Evolutionary conservation across 2,888 invertebrate species (phyloP).

Genomic region (Stictocephala bisonia): DNA sequence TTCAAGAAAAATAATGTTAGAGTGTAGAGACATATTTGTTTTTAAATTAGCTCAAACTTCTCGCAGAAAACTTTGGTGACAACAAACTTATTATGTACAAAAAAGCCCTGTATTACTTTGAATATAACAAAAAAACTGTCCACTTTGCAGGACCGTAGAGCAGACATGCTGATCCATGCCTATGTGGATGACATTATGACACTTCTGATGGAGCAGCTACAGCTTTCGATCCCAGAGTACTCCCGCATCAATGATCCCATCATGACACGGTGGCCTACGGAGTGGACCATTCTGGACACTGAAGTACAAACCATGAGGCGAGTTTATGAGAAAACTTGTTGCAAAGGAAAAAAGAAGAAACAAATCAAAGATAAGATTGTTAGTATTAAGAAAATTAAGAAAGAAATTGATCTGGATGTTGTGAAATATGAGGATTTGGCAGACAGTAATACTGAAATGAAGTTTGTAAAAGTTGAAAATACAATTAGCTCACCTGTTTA

Average conservation of each 20-base stretch:
- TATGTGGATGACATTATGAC: slow-evolving; percentile 88
- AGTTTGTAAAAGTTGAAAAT: no score
- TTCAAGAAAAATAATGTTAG: no score
- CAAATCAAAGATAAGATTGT: slow-evolving; percentile 39
- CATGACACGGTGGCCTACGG: slow-evolving; percentile 68
- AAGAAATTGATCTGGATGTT: slow-evolving; percentile 25
- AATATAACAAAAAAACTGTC: no score
- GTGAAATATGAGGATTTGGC: no score
- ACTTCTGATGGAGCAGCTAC: slow-evolving; percentile 79
- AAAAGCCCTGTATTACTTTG: no score
- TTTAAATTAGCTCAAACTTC: no score
- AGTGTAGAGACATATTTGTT: slow-evolving; percentile 30
- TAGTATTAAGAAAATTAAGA: slow-evolving; percentile 34
- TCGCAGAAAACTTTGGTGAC: no score
- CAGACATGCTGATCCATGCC: slow-evolving; percentile 87
- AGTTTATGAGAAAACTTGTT: slow-evolving; percentile 66
- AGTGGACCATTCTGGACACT: slow-evolving; percentile 79
- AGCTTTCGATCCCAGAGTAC: slow-evolving; percentile 80
- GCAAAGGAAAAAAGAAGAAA: slow-evolving; percentile 47
- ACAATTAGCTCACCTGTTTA: no score
- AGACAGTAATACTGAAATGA: no score
- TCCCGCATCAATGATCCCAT: slow-evolving; percentile 75
- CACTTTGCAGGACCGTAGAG: slow-evolving; percentile 88
- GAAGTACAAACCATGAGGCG: slow-evolving; percentile 73
- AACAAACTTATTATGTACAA: no score